phyloP scores from a whole-genome alignment of 2,113 vertebrate species.

The Spea multiplicata region DNA sequence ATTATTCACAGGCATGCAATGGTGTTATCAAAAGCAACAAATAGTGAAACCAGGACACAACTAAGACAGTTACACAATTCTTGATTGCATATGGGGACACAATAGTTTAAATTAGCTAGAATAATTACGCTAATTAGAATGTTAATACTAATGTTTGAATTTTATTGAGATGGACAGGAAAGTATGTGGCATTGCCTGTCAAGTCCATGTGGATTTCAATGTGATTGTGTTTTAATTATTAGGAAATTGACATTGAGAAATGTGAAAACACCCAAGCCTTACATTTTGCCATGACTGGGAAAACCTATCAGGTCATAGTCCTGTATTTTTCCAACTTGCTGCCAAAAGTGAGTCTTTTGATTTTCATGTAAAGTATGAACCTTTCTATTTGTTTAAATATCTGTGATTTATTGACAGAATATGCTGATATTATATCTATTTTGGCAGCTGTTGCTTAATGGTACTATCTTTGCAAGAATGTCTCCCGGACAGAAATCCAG shows the following conservation, averaged over 20 bases:
- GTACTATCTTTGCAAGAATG: constrained; percentile 64
- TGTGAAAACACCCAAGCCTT: constrained; percentile 49
- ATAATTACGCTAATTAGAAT: too few species aligned
- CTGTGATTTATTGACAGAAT: neutral
- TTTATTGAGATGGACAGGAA: too few species aligned
- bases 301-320: constrained; percentile 59
- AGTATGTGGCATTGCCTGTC: too few species aligned
- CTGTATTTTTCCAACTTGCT: constrained; percentile 65
- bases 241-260: constrained; percentile 5
- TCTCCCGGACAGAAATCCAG: constrained; percentile 66
- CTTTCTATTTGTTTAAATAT: neutral
- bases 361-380: neutral
- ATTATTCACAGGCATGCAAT: too few species aligned
- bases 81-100: too few species aligned
- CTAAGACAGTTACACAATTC: too few species aligned
- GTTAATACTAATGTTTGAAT: too few species aligned
- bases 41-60: too few species aligned
- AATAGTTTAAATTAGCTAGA: too few species aligned
- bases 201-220: too few species aligned
- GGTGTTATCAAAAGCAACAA: too few species aligned
- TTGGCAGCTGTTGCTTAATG: constrained; percentile 61
- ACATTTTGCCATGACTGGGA: constrained; percentile 65
- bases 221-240: neutral
- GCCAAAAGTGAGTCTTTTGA: constrained; percentile 55
- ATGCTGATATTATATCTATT: constrained; percentile 12